phyloP scores from a whole-genome alignment of 2,797 vertebrate genomes.

The Bovichtus diacanthus region DNA sequence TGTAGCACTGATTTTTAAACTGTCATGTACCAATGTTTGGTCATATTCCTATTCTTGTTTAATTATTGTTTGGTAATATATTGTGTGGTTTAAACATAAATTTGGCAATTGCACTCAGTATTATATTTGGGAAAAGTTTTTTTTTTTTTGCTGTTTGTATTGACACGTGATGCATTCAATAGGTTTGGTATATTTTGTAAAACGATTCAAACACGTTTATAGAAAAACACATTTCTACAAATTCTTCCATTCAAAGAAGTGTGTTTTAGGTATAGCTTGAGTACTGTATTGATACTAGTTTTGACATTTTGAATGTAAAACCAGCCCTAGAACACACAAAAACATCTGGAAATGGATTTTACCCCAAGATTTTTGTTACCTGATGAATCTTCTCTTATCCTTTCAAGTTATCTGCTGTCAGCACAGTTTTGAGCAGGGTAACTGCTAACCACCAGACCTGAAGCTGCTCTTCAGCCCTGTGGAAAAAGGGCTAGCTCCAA shows the following conservation, averaged over 20 bases:
- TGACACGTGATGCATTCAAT: neutral
- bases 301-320: neutral
- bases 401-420: neutral
- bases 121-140: neutral
- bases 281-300: neutral
- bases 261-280: neutral
- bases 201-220: neutral
- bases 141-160: neutral
- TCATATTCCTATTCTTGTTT: neutral
- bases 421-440: conserved; percentile 5
- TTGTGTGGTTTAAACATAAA: neutral
- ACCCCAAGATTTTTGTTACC: neutral
- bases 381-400: neutral
- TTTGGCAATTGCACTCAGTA: neutral
- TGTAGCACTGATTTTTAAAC: neutral
- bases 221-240: neutral
- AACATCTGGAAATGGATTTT: neutral
- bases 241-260: neutral
- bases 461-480: conserved; percentile 37
- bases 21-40: neutral
- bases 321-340: neutral
- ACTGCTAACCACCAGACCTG: conserved; percentile 9
- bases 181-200: neutral
- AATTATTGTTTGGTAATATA: neutral
- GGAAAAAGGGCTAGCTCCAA: conserved; percentile 32